phyloP scores from a whole-genome alignment of 2,113 vertebrate genomes.

The Oceanites oceanicus region DNA sequence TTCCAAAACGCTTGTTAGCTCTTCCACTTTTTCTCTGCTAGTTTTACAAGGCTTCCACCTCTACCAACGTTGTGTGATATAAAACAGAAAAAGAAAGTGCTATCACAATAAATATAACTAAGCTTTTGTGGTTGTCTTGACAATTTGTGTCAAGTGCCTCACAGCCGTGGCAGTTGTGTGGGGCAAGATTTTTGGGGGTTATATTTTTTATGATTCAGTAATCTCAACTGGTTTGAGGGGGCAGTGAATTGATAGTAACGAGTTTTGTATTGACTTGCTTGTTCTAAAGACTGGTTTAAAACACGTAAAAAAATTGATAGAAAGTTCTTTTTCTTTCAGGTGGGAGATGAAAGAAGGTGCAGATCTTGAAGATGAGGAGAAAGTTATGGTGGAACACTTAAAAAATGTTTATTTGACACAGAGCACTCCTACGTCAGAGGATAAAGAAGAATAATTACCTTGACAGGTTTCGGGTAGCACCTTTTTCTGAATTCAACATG shows the following conservation, averaged over 20 bases:
- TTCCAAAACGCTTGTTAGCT: not conserved
- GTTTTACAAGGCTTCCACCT: not conserved
- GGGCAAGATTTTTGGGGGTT: not conserved
- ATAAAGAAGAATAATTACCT: conserved; percentile 55
- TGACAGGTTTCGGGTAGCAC: conserved; percentile 4
- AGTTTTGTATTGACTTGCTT: not conserved
- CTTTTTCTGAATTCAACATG: not conserved
- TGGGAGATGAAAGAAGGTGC: conserved; percentile 91
- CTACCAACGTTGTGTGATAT: not conserved
- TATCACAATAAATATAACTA: not conserved
- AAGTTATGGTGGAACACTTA: conserved; percentile 82
- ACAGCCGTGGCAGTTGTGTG: not conserved
- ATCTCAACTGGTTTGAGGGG: not conserved
- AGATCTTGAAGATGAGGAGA: conserved; percentile 85
- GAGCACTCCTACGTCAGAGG: conserved; percentile 49
- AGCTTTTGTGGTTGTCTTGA: not conserved
- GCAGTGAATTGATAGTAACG: not conserved
- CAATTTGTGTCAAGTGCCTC: not conserved
- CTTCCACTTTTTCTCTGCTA: not conserved
- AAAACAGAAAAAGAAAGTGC: not conserved
- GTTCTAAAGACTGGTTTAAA: not conserved
- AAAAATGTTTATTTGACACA: conserved; percentile 76
- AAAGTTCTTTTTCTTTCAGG: conserved; percentile 76
- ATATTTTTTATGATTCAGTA: not conserved
- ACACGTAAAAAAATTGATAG: not conserved